Evolutionary conservation across 2,113 vertebrate species (phyloP).

Genomic region (Centropus unirufus): DNA sequence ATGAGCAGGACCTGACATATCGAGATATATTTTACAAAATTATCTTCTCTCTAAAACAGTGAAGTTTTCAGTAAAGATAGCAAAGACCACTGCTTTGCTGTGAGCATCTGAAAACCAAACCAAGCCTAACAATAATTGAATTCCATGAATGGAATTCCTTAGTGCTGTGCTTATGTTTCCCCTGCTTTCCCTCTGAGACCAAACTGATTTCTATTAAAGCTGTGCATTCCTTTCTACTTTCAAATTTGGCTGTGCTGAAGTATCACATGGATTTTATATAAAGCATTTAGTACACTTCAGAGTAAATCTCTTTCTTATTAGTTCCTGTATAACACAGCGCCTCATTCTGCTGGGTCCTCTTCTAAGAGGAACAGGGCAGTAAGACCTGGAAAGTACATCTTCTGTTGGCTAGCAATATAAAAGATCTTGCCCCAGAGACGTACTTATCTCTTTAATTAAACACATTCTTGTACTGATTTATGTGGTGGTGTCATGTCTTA

Average conservation of each 20-base stretch:
- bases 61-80: not conserved
- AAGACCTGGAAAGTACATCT: not conserved
- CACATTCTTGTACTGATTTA: not conserved
- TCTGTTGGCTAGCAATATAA: not conserved
- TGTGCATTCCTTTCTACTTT: slow-evolving; percentile 40
- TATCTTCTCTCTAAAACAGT: not conserved
- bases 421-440: not conserved
- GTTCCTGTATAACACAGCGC: not conserved
- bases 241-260: slow-evolving; percentile 1
- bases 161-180: not conserved
- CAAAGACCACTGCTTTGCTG: not conserved
- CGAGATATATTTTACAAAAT: not conserved
- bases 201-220: slow-evolving; percentile 38
- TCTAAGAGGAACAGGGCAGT: not conserved
- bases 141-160: slow-evolving; percentile 59
- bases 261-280: not conserved
- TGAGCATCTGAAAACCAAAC: not conserved
- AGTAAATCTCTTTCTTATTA: not conserved
- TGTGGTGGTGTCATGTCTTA: not conserved
- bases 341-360: not conserved
- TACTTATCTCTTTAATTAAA: slow-evolving; percentile 16
- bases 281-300: not conserved
- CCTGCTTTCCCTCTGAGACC: slow-evolving; percentile 16
- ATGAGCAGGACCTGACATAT: not conserved
- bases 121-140: not conserved